Conservation (phyloP, 2,797 vertebrate genomes). For the Lindbergichthys nudifrons region DNA sequence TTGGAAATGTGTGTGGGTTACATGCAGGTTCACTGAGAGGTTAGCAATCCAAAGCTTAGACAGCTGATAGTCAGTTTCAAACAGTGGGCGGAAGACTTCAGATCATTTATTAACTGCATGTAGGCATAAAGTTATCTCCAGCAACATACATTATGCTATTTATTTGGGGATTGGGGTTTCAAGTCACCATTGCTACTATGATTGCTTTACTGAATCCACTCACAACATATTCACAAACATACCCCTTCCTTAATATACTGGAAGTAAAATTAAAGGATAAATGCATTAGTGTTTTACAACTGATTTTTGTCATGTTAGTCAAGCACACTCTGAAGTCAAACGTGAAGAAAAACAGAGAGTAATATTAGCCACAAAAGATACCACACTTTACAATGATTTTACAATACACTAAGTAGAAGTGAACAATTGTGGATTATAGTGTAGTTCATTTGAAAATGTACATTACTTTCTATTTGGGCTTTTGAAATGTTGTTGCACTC, state of each 20-base stretch:
- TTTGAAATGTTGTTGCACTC: too few species aligned
- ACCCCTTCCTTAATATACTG: background rate
- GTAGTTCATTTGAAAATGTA: too few species aligned
- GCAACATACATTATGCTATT: too few species aligned
- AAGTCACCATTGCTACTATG: background rate
- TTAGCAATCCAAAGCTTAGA: background rate
- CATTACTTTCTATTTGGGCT: too few species aligned
- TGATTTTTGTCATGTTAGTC: background rate
- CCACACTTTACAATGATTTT: background rate
- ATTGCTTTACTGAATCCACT: background rate
- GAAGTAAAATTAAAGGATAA: background rate
- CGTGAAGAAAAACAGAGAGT: background rate
- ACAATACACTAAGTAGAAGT: too few species aligned
- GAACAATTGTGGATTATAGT: too few species aligned
- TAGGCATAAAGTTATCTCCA: background rate
- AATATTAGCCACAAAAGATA: background rate
- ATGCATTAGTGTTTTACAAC: background rate
- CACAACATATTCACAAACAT: background rate
- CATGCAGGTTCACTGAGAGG: constrained; percentile 10
- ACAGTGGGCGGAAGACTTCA: background rate
- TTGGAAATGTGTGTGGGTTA: background rate
- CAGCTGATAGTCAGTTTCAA: background rate
- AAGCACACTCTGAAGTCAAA: background rate
- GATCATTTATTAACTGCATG: background rate
- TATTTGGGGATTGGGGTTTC: background rate